Percentiles rank a stretch among this genome's conserved stretches.
Conservation (phyloP, 2,888 invertebrate species). For the Euspilapteryx auroguttella region DNA sequence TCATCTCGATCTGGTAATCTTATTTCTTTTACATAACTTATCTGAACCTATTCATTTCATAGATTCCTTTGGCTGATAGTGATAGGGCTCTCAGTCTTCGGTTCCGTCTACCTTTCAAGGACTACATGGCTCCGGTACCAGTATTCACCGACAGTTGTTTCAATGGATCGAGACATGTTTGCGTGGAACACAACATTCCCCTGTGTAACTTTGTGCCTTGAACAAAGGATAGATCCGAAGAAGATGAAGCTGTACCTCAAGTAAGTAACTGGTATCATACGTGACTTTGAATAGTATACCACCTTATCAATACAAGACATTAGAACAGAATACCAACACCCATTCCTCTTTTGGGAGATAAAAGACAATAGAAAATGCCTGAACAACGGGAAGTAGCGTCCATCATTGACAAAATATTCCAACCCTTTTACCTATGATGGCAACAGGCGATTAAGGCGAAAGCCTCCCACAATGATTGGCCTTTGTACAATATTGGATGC, state of each 20-base stretch:
- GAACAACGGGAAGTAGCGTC: too few relatives aligned
- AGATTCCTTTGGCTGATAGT: slow-evolving; percentile 62
- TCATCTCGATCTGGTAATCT: neutral
- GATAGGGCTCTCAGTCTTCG: slow-evolving; percentile 54
- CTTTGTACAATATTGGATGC: too few relatives aligned
- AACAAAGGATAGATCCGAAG: slow-evolving; percentile 50
- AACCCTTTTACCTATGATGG: too few relatives aligned
- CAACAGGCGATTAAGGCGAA: too few relatives aligned
- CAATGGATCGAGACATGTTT: slow-evolving; percentile 73
- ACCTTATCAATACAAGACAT: too few relatives aligned
- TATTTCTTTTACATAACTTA: neutral
- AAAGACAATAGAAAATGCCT: too few relatives aligned
- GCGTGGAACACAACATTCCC: slow-evolving; percentile 75
- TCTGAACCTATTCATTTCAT: slow-evolving; percentile 5
- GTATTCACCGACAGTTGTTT: slow-evolving; percentile 71
- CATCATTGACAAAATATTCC: too few relatives aligned
- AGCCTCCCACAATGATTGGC: too few relatives aligned
- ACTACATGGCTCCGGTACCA: slow-evolving; percentile 68
- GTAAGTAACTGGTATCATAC: too few relatives aligned
- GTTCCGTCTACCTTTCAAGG: slow-evolving; percentile 56
- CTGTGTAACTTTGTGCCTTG: slow-evolving; percentile 67
- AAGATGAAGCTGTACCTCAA: slow-evolving; percentile 55
- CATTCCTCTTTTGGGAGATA: too few relatives aligned
- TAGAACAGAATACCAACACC: too few relatives aligned
- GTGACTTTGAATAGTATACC: too few relatives aligned